Evolutionary conservation across 2,113 vertebrate genomes (phyloP), one percentile per base, ranked within the genome.

Genomic region (Leptocoma aspasia): DNA sequence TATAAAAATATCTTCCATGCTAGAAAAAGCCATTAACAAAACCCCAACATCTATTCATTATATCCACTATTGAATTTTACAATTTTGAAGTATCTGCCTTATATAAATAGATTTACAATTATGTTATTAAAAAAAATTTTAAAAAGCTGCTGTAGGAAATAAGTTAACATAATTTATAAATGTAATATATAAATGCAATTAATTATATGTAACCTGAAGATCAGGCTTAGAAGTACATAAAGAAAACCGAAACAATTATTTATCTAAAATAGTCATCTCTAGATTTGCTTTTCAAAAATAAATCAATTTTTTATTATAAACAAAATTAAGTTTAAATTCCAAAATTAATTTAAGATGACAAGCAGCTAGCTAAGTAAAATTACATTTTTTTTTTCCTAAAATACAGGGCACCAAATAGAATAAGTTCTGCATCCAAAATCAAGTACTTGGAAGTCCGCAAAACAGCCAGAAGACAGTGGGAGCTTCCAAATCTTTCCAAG

Each of bases 1-100:
- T 90, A 70, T 30, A 87, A 94, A 95, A 94, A 80, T 90, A 86
- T n/a, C 70, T 92, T 77, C 44, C n/a, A 35, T 33, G 37, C 31
- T 1, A 94, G 45, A 77, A 91, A 85, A 82, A 60, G n/a, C 19
- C 42, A 64, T 39, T 26, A 68, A 88, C 49, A 31, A 42, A n/a
- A 7, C 10, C 6, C 2, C 26, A 41, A 75, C 16, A 61, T n/a
- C 7, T 37, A 47, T 50, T 68, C 24, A 72, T 42, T 21, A 37
- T 47, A 77, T 14, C 6, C 7, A 33, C 21, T 49, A 50, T 1
- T 5, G 6, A 84, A 61, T 59, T 60, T 52, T 52, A 75, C 7
- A 4, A 1, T 37, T 84, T 73, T 61, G 11, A 66, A 76, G 24
- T 41, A 53, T 52, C 16, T 66, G 28, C 4, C 22, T 31, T 31